These are phyloP conservation scores for Protodeltote pygarga DNA, from an alignment of 2,888 invertebrate species.

Conservation along the genomic window DNA sequence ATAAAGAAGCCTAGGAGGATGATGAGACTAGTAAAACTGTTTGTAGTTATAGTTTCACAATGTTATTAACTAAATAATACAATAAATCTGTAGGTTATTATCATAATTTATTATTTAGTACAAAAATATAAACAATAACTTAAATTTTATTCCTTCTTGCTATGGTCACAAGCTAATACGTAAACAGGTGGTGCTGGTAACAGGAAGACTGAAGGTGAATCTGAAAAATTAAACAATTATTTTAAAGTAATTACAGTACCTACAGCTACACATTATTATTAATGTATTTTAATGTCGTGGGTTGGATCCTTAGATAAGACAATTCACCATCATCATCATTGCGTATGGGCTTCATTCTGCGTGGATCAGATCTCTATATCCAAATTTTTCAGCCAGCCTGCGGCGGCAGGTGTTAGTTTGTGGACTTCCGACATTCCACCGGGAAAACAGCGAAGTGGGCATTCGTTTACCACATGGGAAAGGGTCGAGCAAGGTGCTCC, in stretches of 20 bases:
- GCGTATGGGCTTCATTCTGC: no score
- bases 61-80: background rate
- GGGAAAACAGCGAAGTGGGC: no score
- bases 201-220: constrained; percentile 64
- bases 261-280: background rate
- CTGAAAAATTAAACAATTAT: constrained; percentile 57
- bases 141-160: constrained; percentile 32
- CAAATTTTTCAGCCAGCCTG: no score
- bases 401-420: no score
- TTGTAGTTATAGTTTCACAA: no score
- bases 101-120: constrained; percentile 13
- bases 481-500: no score
- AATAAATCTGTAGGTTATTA: background rate
- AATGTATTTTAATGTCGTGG: background rate
- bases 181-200: constrained; percentile 74
- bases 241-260: background rate
- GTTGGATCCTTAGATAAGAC: background rate
- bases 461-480: no score
- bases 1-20: no score
- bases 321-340: no score
- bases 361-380: no score
- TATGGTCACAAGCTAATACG: constrained; percentile 70
- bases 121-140: background rate
- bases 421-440: no score
- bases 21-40: no score